A percentile compares a stretch with the other conserved stretches of the same genome.
Evolutionary conservation across 2,888 invertebrate species (phyloP).

Genomic region (Hipparchia semele): DNA sequence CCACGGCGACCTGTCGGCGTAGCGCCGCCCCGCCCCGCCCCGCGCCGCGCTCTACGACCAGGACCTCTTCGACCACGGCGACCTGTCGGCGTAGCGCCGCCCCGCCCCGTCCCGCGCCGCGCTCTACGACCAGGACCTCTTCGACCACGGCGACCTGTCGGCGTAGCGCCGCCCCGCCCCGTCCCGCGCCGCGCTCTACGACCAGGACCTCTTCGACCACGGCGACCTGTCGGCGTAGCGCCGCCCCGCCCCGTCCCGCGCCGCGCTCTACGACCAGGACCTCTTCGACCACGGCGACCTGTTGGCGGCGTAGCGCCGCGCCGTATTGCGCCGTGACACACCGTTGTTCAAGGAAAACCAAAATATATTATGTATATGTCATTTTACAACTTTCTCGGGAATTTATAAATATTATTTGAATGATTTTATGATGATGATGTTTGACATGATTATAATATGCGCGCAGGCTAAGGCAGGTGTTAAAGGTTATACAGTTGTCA

Average conservation of each 20-base stretch:
- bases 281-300: too few relatives aligned
- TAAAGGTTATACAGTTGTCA: too few relatives aligned
- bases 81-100: conserved; percentile 56
- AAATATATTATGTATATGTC: too few relatives aligned
- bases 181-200: conserved; percentile 12
- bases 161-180: conserved; percentile 72
- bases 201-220: background rate
- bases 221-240: background rate
- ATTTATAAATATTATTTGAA: too few relatives aligned
- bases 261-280: too few relatives aligned
- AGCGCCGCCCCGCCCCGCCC: conserved; percentile 35
- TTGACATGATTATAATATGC: background rate
- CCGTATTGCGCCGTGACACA: background rate
- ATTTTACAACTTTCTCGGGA: too few relatives aligned
- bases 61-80: background rate
- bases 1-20: conserved; percentile 96
- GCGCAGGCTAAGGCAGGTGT: background rate
- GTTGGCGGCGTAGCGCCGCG: conserved; percentile 69
- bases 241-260: conserved; percentile 91
- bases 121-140: conserved; percentile 98
- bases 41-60: conserved; percentile 11
- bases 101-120: conserved; percentile 93
- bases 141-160: conserved; percentile 97
- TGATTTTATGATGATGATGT: too few relatives aligned
- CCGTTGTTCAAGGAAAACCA: too few relatives aligned